Conservation (phyloP, 2,888 invertebrate species). For the Pollenia griseotomentosa region DNA sequence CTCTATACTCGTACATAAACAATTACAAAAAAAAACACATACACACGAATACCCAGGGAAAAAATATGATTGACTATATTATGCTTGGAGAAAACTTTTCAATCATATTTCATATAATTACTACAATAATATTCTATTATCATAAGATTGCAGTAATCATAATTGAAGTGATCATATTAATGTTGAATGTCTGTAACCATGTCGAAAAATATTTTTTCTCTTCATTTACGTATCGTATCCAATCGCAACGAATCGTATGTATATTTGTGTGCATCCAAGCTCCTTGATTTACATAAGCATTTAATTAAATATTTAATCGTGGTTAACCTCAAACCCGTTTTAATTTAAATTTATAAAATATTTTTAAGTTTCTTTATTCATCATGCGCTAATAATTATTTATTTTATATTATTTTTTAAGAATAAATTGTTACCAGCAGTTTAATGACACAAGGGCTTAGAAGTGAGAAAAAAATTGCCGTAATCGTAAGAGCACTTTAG, state of each 20-base stretch:
- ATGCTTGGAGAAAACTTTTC: too few species aligned
- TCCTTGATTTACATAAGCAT: constrained; percentile 40
- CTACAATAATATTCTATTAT: too few species aligned
- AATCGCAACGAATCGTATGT: constrained; percentile 22
- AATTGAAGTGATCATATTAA: too few species aligned
- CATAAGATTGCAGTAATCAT: too few species aligned
- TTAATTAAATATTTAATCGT: neutral
- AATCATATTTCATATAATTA: too few species aligned
- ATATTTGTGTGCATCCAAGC: constrained; percentile 66
- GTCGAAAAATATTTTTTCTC: too few species aligned
- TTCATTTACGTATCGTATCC: neutral
- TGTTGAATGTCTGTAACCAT: too few species aligned
- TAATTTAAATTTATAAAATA: constrained; percentile 48
- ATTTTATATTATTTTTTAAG: constrained; percentile 58
- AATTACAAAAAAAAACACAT: constrained; percentile 43
- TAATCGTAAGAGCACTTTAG: constrained; percentile 64
- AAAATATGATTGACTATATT: too few species aligned
- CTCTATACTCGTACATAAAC: constrained; percentile 40
- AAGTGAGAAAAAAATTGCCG: constrained; percentile 54
- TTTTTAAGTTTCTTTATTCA: constrained; percentile 40
- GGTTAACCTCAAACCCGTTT: constrained; percentile 4
- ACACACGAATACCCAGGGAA: neutral
- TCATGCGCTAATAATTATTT: constrained; percentile 44
- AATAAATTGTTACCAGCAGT: constrained; percentile 59
- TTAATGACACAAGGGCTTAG: constrained; percentile 46